A percentile compares a stretch with the other conserved stretches of the same genome.
phyloP scores from a whole-genome alignment of 2,113 vertebrate genomes.

The Sylvicapra grimmia region DNA sequence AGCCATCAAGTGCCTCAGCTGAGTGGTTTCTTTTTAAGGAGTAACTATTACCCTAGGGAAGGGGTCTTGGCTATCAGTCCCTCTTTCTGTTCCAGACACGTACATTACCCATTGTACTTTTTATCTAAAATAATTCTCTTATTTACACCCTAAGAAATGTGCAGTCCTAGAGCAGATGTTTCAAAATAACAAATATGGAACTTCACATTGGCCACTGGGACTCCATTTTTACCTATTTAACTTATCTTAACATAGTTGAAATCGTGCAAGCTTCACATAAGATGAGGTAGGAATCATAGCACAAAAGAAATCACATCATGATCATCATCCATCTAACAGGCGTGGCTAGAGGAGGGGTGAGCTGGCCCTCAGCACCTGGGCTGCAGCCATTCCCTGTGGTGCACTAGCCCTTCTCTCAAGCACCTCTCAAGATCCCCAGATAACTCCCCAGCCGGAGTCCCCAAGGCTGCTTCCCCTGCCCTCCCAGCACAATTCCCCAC shows the following conservation, averaged over 20 bases:
- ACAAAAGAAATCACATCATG: background rate
- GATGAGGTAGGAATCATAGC: background rate
- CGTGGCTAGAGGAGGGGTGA: background rate
- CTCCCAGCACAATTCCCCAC: background rate
- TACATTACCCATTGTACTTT: background rate
- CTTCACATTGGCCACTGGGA: background rate
- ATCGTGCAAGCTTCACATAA: background rate
- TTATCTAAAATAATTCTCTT: background rate
- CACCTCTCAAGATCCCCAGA: background rate
- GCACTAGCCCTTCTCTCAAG: background rate
- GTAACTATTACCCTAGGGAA: background rate
- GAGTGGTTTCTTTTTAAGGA: background rate
- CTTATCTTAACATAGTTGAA: background rate
- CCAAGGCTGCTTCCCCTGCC: background rate
- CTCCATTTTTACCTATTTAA: background rate
- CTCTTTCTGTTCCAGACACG: background rate
- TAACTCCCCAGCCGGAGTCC: background rate
- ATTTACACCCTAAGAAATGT: background rate
- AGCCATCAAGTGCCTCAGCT: background rate
- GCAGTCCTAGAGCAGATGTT: background rate
- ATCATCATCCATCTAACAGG: fast-evolving
- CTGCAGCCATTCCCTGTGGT: background rate
- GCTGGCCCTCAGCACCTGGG: background rate
- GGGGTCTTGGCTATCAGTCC: background rate
- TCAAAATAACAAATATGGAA: background rate